These are phyloP conservation scores for Acanthiza pusilla DNA, from an alignment of 2,797 vertebrate genomes.

Conservation along the genomic window DNA sequence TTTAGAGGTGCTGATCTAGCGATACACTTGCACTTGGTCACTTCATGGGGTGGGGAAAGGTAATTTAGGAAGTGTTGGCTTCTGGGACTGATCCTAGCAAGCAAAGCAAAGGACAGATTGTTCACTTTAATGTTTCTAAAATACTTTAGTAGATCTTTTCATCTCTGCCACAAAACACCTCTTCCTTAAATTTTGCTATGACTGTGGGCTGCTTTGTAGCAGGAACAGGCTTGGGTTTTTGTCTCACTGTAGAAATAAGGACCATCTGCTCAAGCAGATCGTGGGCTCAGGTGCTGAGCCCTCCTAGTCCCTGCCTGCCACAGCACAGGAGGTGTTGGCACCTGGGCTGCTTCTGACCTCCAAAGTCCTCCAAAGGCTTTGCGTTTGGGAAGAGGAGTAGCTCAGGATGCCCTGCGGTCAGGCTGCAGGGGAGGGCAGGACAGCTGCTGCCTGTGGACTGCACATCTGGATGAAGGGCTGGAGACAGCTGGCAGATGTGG, in stretches of 20 bases:
- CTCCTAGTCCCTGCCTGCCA: neutral
- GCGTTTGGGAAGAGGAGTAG: neutral
- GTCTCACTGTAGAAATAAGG: neutral
- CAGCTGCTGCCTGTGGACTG: neutral
- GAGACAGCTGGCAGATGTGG: neutral
- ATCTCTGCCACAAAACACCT: neutral
- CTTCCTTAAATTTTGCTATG: neutral
- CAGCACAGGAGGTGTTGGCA: neutral
- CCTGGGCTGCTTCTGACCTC: neutral
- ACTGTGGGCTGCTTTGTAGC: neutral
- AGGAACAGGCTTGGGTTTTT: neutral
- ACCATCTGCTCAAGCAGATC: neutral
- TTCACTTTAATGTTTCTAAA: neutral
- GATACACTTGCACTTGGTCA: constrained; percentile 12
- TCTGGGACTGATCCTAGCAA: neutral
- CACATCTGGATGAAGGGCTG: neutral
- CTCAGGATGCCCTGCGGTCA: neutral
- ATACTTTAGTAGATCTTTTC: neutral
- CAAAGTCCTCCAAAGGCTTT: neutral
- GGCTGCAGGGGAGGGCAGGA: neutral
- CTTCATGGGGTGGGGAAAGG: neutral
- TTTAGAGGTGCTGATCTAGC: neutral
- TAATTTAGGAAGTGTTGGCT: neutral
- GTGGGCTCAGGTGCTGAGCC: neutral
- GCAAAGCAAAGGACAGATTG: neutral